These are phyloP conservation scores for Megaustenia siamemsis DNA, from an alignment of 2,888 invertebrate species.

Conservation along the genomic window DNA sequence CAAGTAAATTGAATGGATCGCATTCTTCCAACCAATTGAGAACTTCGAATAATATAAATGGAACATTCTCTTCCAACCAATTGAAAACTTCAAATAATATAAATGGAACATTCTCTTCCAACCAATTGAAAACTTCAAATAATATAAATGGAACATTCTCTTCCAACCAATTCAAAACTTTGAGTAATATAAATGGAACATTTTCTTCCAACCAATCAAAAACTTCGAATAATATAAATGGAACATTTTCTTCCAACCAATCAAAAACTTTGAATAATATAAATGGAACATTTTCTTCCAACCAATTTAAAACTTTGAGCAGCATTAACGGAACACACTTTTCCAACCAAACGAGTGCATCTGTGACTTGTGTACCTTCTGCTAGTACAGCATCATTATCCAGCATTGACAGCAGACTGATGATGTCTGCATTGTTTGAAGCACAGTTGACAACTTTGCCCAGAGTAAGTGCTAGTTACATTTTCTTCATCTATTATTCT, in stretches of 20 bases:
- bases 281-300: constrained; percentile 13
- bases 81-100: constrained; percentile 21
- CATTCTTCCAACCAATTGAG: constrained; percentile 1
- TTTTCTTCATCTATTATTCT: no score
- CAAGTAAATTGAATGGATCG: constrained; percentile 37
- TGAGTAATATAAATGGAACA: constrained; percentile 1
- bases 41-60: constrained; percentile 41
- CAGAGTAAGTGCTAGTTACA: constrained; percentile 50
- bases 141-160: constrained; percentile 33
- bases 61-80: constrained; percentile 11
- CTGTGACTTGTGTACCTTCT: not conserved
- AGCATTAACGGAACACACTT: constrained; percentile 31
- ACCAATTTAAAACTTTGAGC: constrained; percentile 21
- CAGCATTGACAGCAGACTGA: constrained; percentile 44
- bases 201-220: constrained; percentile 29
- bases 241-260: constrained; percentile 6
- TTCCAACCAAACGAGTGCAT: constrained; percentile 22
- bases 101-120: constrained; percentile 32
- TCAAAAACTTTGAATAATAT: not conserved
- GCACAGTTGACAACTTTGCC: constrained; percentile 58
- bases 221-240: constrained; percentile 32
- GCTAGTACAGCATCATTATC: constrained; percentile 27
- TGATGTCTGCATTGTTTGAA: constrained; percentile 57
- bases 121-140: constrained; percentile 22
- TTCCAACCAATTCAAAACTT: not conserved